phyloP scores from a whole-genome alignment of 2,797 vertebrate species.

The Danionella dracula region DNA sequence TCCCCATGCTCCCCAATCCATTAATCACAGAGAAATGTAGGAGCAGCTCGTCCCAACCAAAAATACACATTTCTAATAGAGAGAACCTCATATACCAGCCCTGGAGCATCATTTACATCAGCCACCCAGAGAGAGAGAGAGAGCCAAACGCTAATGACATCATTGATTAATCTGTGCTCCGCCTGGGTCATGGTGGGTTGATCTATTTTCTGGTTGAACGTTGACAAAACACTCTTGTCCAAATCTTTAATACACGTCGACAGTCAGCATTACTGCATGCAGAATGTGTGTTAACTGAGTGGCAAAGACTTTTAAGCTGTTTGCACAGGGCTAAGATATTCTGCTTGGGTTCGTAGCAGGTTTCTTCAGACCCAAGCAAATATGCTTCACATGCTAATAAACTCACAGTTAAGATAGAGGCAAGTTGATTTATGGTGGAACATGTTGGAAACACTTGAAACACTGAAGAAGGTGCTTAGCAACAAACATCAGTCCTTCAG shows the following conservation, averaged over 20 bases:
- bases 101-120: constrained; percentile 13
- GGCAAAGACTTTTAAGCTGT: neutral
- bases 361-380: constrained; percentile 18
- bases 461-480: neutral
- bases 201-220: constrained; percentile 13
- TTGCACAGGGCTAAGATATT: neutral
- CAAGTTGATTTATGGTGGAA: neutral
- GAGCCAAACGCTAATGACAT: constrained; percentile 6
- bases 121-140: neutral
- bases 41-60: neutral
- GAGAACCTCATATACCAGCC: neutral
- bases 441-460: neutral
- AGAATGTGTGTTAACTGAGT: constrained; percentile 8
- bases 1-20: constrained; percentile 10
- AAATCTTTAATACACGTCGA: neutral
- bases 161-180: constrained; percentile 26
- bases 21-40: constrained; percentile 27
- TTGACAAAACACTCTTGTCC: constrained; percentile 17
- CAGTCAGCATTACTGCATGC: constrained; percentile 16
- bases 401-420: neutral
- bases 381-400: constrained; percentile 25
- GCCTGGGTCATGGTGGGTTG: neutral
- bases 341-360: constrained; percentile 4
- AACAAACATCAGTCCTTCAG: neutral
- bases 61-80: constrained; percentile 18